Evolutionary conservation across 1,140 invertebrate species (phyloP).

Genomic region (Lysiphlebus fabarum): DNA sequence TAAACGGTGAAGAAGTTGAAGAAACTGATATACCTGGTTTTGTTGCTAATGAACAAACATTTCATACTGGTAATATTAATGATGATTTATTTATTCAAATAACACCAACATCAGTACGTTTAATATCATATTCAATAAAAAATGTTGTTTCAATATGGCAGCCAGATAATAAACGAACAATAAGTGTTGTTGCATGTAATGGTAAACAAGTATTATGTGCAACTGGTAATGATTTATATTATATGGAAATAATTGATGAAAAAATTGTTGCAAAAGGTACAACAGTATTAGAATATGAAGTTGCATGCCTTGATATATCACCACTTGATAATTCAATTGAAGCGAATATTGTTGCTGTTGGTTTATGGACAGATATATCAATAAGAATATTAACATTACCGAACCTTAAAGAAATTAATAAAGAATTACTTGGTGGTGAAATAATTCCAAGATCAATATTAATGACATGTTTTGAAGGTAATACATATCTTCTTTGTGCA

Average conservation of each 20-base stretch:
- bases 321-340: constrained; percentile 66
- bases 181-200: constrained; percentile 88
- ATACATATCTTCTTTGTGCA: constrained; percentile 87
- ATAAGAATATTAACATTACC: constrained; percentile 81
- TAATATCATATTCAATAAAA: constrained; percentile 68
- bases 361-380: constrained; percentile 97
- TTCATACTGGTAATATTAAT: constrained; percentile 87
- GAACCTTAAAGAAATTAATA: constrained; percentile 72
- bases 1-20: constrained; percentile 94
- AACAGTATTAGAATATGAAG: constrained; percentile 82
- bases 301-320: constrained; percentile 94
- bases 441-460: constrained; percentile 94
- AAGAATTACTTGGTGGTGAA: constrained; percentile 87
- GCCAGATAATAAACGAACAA: constrained; percentile 69
- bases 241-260: constrained; percentile 75
- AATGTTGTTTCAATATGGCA: constrained; percentile 75
- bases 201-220: constrained; percentile 81
- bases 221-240: constrained; percentile 84
- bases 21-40: constrained; percentile 92
- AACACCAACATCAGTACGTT: constrained; percentile 68
- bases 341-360: constrained; percentile 82
- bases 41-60: constrained; percentile 86
- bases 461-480: constrained; percentile 90
- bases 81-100: constrained; percentile 80
- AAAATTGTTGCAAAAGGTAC: constrained; percentile 65